A percentile compares a stretch with the other conserved stretches of the same genome.
These are phyloP conservation scores for Heliconius congener DNA, from an alignment of 1,140 invertebrate genomes.

Conservation along the genomic window DNA sequence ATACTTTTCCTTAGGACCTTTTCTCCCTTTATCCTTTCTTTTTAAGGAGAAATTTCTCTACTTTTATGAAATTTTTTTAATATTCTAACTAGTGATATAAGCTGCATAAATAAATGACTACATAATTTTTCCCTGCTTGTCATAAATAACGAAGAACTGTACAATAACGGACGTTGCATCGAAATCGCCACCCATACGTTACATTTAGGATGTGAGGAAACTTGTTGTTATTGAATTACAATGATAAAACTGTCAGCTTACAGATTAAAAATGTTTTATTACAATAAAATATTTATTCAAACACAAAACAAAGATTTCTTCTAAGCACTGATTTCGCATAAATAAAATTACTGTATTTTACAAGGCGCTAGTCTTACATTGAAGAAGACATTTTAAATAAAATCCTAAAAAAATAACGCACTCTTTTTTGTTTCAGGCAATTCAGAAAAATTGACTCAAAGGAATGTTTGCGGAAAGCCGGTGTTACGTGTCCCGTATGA, in stretches of 20 bases:
- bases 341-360: too few relatives aligned
- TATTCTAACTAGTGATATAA: neutral
- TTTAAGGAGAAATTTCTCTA: too few relatives aligned
- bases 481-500: neutral
- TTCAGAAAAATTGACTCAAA: slow-evolving; percentile 6
- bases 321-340: too few relatives aligned
- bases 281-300: too few relatives aligned
- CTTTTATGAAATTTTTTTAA: neutral
- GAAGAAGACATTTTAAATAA: neutral
- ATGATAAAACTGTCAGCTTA: neutral
- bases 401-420: neutral
- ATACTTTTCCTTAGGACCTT: too few relatives aligned
- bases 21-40: too few relatives aligned
- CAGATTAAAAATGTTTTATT: too few relatives aligned
- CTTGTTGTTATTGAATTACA: neutral
- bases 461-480: slow-evolving; percentile 14
- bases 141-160: neutral
- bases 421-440: slow-evolving; percentile 21
- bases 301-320: too few relatives aligned
- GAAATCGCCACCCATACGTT: neutral
- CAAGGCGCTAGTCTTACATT: too few relatives aligned
- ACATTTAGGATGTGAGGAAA: neutral
- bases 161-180: neutral
- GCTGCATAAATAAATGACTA: neutral
- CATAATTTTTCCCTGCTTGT: neutral